Base-by-base conservation (phyloP, 1,140 invertebrate genomes). In the Lordiphosa mommai region DNA sequence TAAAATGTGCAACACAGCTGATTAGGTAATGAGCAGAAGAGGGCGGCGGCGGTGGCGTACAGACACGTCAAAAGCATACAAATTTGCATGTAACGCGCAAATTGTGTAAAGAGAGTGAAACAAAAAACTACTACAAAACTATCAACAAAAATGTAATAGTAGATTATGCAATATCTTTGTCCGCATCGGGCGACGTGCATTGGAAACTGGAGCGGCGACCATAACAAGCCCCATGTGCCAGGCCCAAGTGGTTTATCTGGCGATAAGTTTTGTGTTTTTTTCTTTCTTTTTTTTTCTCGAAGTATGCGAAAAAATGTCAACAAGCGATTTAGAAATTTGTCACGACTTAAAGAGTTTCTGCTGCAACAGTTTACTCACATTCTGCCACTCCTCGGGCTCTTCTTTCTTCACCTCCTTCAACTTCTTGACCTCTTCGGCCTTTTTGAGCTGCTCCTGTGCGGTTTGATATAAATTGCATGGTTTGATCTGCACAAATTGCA, bases 311-410 rank as follows among this genome's bases (percentile, higher is more conserved):
- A 56, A 59, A 30, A 47, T 37, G 33, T 37, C 34, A 36, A 55
- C 41, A 33, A 43, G 13, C 12, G 27, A 43, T 63, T 63, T 34
- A 46, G 37, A 72, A 68, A 79, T 72, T 71, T 79, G 73, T 79
- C 73, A 79, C 73, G 74, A 79, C 63, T 72, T 40, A 20, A 29
- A 40, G 51, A 57, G 30, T 67, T 63, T 66, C 51, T 51, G 30
- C 23, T 14, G 16, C 40, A 34, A 50, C 33, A 41, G 37, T 36
- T 1, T 57, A 91, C 93, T 93, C 90, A 97, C 96, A 90, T 94
- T 94, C 91, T 97, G 96, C 96, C 96, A 98, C 82, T 97, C 96
- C 88, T 96, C 95, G 38, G 95, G 94, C 70, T 97, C 94, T 87
- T 96, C 94, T 65, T 91, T 91, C 47, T 92, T 89, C 43, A 94